Evolutionary conservation across 37 sponge, comb jelly and placozoan genomes (phyloP), one percentile per base, ranked within the genome.

Genomic region (Axinella damicornis): DNA sequence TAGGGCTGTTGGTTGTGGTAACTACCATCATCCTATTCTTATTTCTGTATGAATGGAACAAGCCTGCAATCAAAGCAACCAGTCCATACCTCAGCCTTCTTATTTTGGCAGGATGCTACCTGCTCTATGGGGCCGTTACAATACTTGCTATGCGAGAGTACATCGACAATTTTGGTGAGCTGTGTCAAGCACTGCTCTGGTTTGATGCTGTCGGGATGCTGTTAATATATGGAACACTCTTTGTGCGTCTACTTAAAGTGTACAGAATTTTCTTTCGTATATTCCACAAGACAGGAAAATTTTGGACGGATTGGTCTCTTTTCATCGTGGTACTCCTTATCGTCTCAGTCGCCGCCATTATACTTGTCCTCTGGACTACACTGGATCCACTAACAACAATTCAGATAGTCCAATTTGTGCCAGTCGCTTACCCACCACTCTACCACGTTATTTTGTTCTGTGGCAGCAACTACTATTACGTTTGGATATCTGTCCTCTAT

Each of bases 151-250:
- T 71, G 41, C 35, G 34, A 2, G 39, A 41, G n/a, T 71, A 46
- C 46, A 37, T 71, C 37, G 24, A 20, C 54, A 40, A 53, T 40
- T 73, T 73, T 55, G 54, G 28, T 55, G 17, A 25, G 12, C 15
- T n/a, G 25, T 53, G 74, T 40, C 52, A 73, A 25, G 0, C 39
- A 41, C 41, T 38, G 13, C 24, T 71, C 18, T 71, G 71, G 71
- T 71, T 71, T 71, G 46, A 41, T 17, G 20, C 13, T 40, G 6
- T 40, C 1, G 71, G 71, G 39, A 41, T 6, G 2, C 52, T n/a
- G 28, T 9, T 73, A 2, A 73, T 73, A 24, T 73, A 55, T 40
- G n/a, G 55, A 54, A 73, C 74, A 20, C 54, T 73, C 31, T n/a
- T 73, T 30, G 56, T 73, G 14, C 54, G 55, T 27, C 74, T 73